Base-by-base conservation (phyloP, 2,797 vertebrate genomes). In the Huso huso region DNA sequence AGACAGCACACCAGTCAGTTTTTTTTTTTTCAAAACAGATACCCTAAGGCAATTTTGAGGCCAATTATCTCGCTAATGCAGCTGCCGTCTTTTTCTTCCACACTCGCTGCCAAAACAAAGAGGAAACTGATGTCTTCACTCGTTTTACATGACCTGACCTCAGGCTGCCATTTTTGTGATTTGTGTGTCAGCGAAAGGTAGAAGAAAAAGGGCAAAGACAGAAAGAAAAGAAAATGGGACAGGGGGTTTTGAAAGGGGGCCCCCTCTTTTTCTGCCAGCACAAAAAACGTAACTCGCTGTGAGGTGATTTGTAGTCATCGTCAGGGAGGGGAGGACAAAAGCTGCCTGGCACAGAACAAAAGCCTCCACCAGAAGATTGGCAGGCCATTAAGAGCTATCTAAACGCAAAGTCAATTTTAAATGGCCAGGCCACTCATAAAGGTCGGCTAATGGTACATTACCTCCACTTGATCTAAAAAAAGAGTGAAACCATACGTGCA, bases 131-230 rank as follows among this genome's bases (percentile, higher is more conserved):
- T 81, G 76, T 78, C 77, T 78, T 66, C 12, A 72, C 78, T 87
- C 81, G 69, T 88, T 85, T 87, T 86, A 84, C 61, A 9, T 80
- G 82, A 83, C 84, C 84, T 83, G 86, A 87, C 79, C 85, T 76
- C 72, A 79, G 79, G 73, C 75, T 82, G 73, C 75, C 79, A 81
- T 80, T 81, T 84, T 78, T 84, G 75, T 83, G 70, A 82, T 86
- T 82, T 84, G 78, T 82, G 72, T 74, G 66, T 69, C 71, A 79
- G 75, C 76, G 73, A 80, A 81, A 84, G 75, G 76, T 71, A 52
- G 60, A 74, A 74, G 65, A 70, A 76, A 66, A 13, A 73, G 66
- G 74, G 66, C 77, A 49, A 65, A 66, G 57, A 49, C 37, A 66
- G 58, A 68, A 64, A 70, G 64, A 74, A 67, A 77, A 61, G 71